A percentile compares a stretch with the other conserved stretches of the same genome.
These are phyloP conservation scores for Phataginus tricuspis DNA, from an alignment of 2,797 vertebrate genomes.

Conservation along the genomic window DNA sequence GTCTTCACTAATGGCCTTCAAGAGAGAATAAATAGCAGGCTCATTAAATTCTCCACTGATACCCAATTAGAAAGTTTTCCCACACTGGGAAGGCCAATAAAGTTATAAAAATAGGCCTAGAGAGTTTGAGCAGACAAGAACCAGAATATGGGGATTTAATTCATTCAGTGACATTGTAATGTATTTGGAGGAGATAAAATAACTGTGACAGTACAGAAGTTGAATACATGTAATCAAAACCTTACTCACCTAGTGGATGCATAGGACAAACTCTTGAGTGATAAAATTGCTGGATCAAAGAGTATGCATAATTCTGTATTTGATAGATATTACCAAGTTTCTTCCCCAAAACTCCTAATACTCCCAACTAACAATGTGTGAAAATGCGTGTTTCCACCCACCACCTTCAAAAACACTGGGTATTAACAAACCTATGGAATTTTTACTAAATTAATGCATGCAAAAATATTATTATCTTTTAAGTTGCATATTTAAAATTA, in stretches of 20 bases:
- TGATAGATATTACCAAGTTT: not conserved
- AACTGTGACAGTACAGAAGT: not conserved
- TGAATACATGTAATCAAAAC: not conserved
- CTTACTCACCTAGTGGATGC: not conserved
- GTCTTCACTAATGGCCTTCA: constrained; percentile 48
- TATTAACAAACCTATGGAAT: not conserved
- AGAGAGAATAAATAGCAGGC: constrained; percentile 49
- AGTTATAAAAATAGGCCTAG: constrained; percentile 61
- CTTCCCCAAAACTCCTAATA: not conserved
- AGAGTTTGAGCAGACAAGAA: not conserved
- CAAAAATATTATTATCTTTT: not conserved
- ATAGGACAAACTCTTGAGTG: not conserved
- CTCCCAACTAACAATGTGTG: not conserved
- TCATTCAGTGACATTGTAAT: not conserved
- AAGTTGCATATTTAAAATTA: not conserved
- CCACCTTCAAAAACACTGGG: not conserved
- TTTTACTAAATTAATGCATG: not conserved
- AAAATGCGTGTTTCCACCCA: not conserved
- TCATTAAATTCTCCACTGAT: constrained; percentile 72
- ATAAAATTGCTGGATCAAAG: not conserved
- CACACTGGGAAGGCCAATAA: constrained; percentile 32
- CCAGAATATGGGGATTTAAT: not conserved
- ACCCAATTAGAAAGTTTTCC: constrained; percentile 60
- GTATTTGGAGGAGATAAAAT: constrained; percentile 38
- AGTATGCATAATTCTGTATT: not conserved